Base-by-base conservation (phyloP, 2,888 invertebrate genomes). In the Panopea generosa region DNA sequence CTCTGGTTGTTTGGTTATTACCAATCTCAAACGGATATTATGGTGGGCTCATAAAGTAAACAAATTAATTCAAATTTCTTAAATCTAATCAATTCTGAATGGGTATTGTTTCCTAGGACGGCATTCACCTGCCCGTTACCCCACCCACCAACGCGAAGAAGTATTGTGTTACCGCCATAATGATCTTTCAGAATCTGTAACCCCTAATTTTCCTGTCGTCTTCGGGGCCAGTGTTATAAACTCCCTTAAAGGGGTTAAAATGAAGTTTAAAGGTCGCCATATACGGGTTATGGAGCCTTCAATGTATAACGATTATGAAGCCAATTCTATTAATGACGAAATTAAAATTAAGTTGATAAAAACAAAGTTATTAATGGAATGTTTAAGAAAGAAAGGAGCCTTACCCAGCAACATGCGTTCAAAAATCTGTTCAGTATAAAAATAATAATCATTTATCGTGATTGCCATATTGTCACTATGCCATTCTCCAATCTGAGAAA, bases 181-280 rank as follows among this genome's bases (percentile, higher is more conserved):
- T 59, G 63, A 77, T 77, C 69, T 72, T 57, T 72, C 77, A 68
- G 53, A n/a, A 53, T n/a, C 63, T 45, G 38, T 16, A 65, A 59
- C 68, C 77, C 59, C 26, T 77, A 72, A 77, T 77, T 77, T 77
- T 60, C 68, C 53, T 77, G 77, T 77, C 77, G 72, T 24, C 53
- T 71, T 63, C 40, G 63, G 52, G 63, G 29, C 26, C 63, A 38
- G 2, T 26, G 71, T 38, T 62, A 52, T 71, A 71, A 70, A 71
- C 49, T 57, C 45, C 49, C 55, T 62, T 63, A 63, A 71, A 55
- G 63, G 63, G 57, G 71, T 45, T 45, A 45, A 16, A 3, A 45
- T 45, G 45, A 18, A 45, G 16, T 45, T n/a, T 45, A 45, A 20
- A 20, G 45, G 45, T 45, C 45, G 45, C 6, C n/a, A n/a, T 6